Evolutionary conservation across 2,888 invertebrate genomes (phyloP).

Genomic region (Sclerodermus sp.): DNA sequence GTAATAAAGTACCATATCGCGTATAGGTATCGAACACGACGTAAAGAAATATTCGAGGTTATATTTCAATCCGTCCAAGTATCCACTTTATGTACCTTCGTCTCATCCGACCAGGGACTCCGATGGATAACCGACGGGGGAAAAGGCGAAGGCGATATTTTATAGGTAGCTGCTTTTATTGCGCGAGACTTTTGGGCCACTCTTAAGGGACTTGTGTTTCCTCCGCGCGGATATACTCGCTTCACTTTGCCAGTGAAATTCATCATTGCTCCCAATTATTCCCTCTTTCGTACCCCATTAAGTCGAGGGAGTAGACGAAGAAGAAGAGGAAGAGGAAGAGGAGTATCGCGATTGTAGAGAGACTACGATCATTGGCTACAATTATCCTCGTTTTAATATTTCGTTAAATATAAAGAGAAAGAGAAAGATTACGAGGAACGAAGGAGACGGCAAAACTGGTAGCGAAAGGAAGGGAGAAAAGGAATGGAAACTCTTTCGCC

Average conservation of each 20-base stretch:
- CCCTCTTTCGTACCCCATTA: no score
- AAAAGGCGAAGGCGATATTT: conserved; percentile 26
- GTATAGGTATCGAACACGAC: conserved; percentile 15
- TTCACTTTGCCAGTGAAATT: no score
- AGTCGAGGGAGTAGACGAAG: not conserved
- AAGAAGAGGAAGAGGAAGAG: no score
- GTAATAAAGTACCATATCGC: conserved; percentile 1
- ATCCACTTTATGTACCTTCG: conserved; percentile 27
- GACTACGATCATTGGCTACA: no score
- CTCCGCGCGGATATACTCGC: not conserved
- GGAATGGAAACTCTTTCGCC: conserved; percentile 43
- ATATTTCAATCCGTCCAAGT: conserved; percentile 35
- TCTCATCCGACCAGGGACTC: conserved; percentile 19
- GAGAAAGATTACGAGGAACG: no score
- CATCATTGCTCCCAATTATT: no score
- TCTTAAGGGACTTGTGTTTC: not conserved
- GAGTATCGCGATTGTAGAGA: no score
- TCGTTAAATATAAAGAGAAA: no score
- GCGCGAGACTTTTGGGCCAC: conserved; percentile 32
- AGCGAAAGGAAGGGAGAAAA: no score
- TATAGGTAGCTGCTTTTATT: conserved; percentile 32
- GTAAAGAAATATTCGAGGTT: conserved; percentile 33
- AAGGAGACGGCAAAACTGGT: no score
- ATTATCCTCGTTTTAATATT: no score
- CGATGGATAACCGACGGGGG: conserved; percentile 29